Percentiles rank a stretch among this genome's conserved stretches.
Evolutionary conservation across 2,797 vertebrate species (phyloP).

Genomic region (Scolopax bukidnonensis): DNA sequence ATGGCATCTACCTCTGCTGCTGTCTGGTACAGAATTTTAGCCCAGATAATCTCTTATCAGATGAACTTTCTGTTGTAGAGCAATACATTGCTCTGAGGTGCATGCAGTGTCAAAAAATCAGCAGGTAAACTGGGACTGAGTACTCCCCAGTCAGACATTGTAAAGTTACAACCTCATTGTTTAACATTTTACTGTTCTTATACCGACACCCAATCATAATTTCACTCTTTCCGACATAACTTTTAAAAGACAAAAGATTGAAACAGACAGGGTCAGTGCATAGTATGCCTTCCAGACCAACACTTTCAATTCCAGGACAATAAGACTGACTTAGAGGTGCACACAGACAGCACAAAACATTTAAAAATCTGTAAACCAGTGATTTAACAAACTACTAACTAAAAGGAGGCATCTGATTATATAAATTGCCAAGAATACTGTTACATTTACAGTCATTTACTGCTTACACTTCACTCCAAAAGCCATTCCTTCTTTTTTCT

Average conservation of each 20-base stretch:
- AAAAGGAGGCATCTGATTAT: conserved; percentile 58
- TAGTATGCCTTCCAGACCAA: not conserved
- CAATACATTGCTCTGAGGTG: not conserved
- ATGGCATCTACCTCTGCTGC: not conserved
- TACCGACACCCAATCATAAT: not conserved
- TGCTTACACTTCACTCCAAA: not conserved
- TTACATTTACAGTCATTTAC: conserved; percentile 29
- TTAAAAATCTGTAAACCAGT: conserved; percentile 59
- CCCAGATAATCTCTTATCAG: not conserved
- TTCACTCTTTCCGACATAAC: not conserved
- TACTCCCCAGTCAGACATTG: not conserved
- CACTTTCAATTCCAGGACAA: conserved; percentile 8
- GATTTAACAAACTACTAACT: conserved; percentile 63
- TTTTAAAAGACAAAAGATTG: not conserved
- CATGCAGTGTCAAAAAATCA: not conserved
- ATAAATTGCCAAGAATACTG: conserved; percentile 57
- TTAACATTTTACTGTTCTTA: not conserved
- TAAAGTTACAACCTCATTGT: not conserved
- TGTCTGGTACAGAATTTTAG: not conserved
- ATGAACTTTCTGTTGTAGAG: not conserved
- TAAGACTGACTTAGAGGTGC: not conserved
- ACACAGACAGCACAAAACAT: not conserved
- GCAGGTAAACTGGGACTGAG: not conserved
- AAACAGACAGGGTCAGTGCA: not conserved
- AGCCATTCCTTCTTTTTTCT: not conserved